Base-by-base conservation (phyloP, 2,113 vertebrate genomes). In the Smithornis capensis region DNA sequence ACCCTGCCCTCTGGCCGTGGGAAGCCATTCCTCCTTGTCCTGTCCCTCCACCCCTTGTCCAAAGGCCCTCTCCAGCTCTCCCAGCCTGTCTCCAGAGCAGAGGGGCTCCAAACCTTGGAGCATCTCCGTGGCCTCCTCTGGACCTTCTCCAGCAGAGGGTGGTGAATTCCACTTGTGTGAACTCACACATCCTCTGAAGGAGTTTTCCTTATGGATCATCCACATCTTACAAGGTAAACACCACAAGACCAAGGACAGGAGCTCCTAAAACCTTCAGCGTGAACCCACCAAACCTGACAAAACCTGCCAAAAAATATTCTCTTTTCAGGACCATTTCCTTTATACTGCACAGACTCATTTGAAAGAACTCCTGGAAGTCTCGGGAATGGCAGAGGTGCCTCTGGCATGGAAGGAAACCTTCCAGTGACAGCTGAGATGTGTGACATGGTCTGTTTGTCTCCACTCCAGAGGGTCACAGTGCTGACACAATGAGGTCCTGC, bases 171-270 rank as follows among this genome's bases (percentile, higher is more conserved):
- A 47, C 14, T 29, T n/a, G 14, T 38, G 57, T 35, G 57, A 53
- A 47, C 56, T 47, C 22, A 79, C 56, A 49, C 1, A 17, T 12
- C 52, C 63, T 22, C 60, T 38, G 12, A 18, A 25, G 21, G 56
- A 35, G 19, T 53, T 64, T 27, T 57, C 59, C 27, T 52, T 16
- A 7, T 3, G 13, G 35, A 3, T 56, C 35, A 25, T 6, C 21
- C 40, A 50, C 63, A 14, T 31, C 33, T 53, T 22, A 35, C 21
- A 10, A 0, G 16, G 8, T 3, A 29, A 63, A 47, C 37, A 62
- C 49, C 50, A 25, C 0, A 0, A 50, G 59, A 14, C 21, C 9
- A 9, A 31, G 62, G 53, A 33, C 0, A 23, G 70, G 37, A 78
- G 9, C 23, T 44, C 18, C 68, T 37, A 23, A 47, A 52, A 29